Evolutionary conservation across 2,888 invertebrate species (phyloP), one percentile per base, ranked within the genome.

Genomic region (Hyalella azteca): DNA sequence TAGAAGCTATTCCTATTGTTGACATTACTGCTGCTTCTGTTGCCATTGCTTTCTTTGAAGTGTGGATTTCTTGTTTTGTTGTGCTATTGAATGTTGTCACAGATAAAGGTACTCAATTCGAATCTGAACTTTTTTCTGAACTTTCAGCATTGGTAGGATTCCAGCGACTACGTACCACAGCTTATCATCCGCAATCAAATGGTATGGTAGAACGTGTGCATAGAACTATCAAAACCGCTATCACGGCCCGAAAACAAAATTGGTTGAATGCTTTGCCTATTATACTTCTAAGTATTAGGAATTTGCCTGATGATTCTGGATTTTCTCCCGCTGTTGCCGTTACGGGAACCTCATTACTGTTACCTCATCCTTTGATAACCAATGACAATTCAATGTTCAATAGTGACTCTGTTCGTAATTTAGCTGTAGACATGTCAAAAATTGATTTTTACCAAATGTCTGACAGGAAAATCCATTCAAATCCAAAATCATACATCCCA

Each of bases 151-250:
- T 78, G 13, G 19, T 79, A n/a, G 82, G 84, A 39, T 79, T 80
- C 40, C 45, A 80, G 13, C 29, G 26, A 2, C 50, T n/a, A n/a
- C n/a, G n/a, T n/a, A 80, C 79, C 0, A 77, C 85, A 80, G 5
- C 84, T 86, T 13, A 79, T 81, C 11, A 83, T 85, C 85, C 88
- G 40, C 85, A 86, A 73, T 84, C 87, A 0, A 89, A 89, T 78
- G 88, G 88, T 1, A 85, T 88, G 75, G 86, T 89, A 7, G 88
- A 89, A 82, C 84, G 88, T 7, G 86, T 87, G 79, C 89, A 89
- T 83, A 85, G 88, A 1, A 86, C 86, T 13, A 81, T 89, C 75
- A 89, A 88, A 85, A 85, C 88, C 0, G 87, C 89, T 0, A 82
- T 88, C 39, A 86, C 79, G 78, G 86, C 86, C 79, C 79, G 49